These are phyloP conservation scores for Paguma larvata DNA, from an alignment of 2,797 vertebrate species.

Conservation along the genomic window DNA sequence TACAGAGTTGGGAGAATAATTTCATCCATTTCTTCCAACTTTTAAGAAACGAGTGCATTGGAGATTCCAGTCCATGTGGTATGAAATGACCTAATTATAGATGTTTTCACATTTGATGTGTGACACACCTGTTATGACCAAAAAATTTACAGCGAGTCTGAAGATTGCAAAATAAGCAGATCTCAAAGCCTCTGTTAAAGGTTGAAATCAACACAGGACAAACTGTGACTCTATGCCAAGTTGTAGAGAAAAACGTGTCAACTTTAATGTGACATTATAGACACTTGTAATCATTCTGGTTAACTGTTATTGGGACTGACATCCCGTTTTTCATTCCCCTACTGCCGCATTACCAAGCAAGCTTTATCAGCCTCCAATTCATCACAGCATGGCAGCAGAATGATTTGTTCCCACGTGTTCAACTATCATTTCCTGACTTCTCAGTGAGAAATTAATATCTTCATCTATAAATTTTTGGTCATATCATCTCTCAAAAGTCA, in stretches of 20 bases:
- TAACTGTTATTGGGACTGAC: slow-evolving; percentile 43
- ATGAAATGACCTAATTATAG: background rate
- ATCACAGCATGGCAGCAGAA: background rate
- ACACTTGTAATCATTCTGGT: slow-evolving; percentile 66
- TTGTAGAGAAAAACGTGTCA: slow-evolving; percentile 60
- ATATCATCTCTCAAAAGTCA: slow-evolving; percentile 21
- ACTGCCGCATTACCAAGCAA: slow-evolving; percentile 13
- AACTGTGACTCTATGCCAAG: slow-evolving; percentile 9
- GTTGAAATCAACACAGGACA: slow-evolving; percentile 30
- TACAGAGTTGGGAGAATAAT: background rate
- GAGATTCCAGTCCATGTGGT: background rate
- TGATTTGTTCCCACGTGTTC: background rate
- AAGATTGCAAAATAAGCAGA: background rate
- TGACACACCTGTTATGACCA: background rate
- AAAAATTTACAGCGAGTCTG: background rate
- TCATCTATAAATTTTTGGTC: background rate
- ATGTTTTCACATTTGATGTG: background rate
- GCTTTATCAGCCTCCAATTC: background rate
- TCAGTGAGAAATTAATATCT: slow-evolving; percentile 39
- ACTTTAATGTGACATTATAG: slow-evolving; percentile 29
- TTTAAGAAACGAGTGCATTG: background rate
- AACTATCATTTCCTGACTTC: slow-evolving; percentile 13
- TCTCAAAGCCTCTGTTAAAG: slow-evolving; percentile 20
- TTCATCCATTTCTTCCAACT: background rate
- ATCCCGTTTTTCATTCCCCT: slow-evolving; percentile 51